Percentiles rank a stretch among this genome's conserved stretches.
Conservation (phyloP, 2,113 vertebrate genomes). For the Malurus alboscapulatus region DNA sequence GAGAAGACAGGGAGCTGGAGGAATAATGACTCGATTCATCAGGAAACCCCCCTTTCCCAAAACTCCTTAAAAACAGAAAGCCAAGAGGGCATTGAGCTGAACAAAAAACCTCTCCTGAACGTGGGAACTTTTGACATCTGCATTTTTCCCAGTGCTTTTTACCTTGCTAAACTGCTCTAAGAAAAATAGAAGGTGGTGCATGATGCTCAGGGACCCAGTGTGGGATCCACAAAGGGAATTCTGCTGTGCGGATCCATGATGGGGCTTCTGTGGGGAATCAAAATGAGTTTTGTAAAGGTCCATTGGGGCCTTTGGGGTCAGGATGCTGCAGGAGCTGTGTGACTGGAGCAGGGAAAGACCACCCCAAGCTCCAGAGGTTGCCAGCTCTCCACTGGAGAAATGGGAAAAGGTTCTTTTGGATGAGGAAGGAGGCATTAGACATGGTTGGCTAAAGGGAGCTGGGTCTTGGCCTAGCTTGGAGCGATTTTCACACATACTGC, state of each 20-base stretch:
- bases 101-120: background rate
- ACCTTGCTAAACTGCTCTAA: background rate
- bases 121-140: background rate
- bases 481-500: conserved; percentile 38
- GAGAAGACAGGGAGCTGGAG: background rate
- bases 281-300: background rate
- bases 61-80: background rate
- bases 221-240: background rate
- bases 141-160: background rate
- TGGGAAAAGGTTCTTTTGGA: background rate
- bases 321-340: background rate
- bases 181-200: background rate
- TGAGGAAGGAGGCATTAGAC: background rate
- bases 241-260: background rate
- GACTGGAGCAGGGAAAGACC: background rate
- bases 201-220: background rate
- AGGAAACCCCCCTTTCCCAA: background rate
- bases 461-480: conserved; percentile 16
- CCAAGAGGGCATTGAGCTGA: background rate
- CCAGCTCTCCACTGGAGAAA: background rate
- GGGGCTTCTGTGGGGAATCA: background rate
- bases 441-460: conserved; percentile 34
- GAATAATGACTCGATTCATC: background rate
- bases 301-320: background rate
- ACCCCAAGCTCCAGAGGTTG: background rate